phyloP scores from a whole-genome alignment of 2,113 vertebrate species.

The Oostethus manadensis region DNA sequence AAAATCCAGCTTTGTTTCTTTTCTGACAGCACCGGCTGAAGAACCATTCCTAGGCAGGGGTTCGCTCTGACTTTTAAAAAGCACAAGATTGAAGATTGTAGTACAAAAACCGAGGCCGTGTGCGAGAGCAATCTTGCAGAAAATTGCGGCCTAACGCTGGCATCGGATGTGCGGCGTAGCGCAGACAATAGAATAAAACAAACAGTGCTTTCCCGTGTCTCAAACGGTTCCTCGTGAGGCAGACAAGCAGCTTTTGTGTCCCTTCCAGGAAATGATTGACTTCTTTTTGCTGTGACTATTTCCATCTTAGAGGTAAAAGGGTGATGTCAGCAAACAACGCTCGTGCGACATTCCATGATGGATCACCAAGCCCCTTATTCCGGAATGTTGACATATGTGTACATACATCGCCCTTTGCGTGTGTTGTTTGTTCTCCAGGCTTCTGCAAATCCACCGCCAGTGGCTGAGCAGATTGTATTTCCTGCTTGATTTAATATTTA shows the following conservation, averaged over 20 bases:
- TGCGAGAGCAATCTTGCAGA: no score
- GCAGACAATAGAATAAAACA: background rate
- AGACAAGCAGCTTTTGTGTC: background rate
- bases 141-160: background rate
- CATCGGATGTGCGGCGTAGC: background rate
- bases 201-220: constrained; percentile 11
- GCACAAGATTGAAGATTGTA: no score
- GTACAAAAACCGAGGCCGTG: no score
- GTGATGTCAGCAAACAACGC: constrained; percentile 11
- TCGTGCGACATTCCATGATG: background rate
- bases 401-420: background rate
- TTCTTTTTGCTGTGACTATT: background rate
- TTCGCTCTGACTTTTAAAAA: no score
- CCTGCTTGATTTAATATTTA: constrained; percentile 62
- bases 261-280: constrained; percentile 15
- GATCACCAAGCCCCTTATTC: background rate
- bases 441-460: constrained; percentile 41
- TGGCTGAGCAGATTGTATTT: constrained; percentile 51
- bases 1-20: no score
- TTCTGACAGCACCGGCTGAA: no score
- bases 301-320: background rate
- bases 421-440: constrained; percentile 20
- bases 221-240: background rate
- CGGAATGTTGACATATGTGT: background rate
- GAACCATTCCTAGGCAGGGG: no score